Evolutionary conservation across 2,113 vertebrate species (phyloP).

Genomic region (Pan paniscus): DNA sequence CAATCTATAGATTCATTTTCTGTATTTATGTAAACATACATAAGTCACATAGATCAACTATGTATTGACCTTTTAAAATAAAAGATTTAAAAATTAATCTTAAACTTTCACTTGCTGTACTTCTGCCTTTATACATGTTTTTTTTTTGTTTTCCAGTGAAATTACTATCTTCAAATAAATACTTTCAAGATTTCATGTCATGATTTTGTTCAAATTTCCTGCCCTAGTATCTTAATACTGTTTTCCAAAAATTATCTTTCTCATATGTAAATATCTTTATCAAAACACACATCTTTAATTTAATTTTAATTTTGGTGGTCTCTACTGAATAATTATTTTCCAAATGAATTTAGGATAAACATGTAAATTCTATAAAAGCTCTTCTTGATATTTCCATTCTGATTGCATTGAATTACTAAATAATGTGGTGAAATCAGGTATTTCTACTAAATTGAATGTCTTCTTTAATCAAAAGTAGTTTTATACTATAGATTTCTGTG

Average conservation of each 20-base stretch:
- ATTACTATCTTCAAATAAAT: not conserved
- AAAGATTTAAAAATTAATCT: not conserved
- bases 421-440: not conserved
- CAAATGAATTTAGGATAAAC: not conserved
- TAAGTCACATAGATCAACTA: not conserved
- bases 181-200: not conserved
- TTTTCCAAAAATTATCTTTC: not conserved
- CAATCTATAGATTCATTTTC: not conserved
- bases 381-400: not conserved
- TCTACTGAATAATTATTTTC: not conserved
- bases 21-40: not conserved
- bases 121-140: not conserved
- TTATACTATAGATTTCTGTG: not conserved
- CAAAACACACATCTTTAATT: not conserved
- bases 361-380: not conserved
- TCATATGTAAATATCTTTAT: not conserved
- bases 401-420: not conserved
- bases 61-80: not conserved
- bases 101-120: not conserved
- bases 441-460: not conserved
- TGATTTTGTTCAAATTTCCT: not conserved
- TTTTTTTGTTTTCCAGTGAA: not conserved
- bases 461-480: not conserved
- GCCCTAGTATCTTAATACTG: not conserved
- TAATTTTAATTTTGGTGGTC: not conserved